These are phyloP conservation scores for Cettia cetti DNA, from an alignment of 2,113 vertebrate species.

Conservation along the genomic window DNA sequence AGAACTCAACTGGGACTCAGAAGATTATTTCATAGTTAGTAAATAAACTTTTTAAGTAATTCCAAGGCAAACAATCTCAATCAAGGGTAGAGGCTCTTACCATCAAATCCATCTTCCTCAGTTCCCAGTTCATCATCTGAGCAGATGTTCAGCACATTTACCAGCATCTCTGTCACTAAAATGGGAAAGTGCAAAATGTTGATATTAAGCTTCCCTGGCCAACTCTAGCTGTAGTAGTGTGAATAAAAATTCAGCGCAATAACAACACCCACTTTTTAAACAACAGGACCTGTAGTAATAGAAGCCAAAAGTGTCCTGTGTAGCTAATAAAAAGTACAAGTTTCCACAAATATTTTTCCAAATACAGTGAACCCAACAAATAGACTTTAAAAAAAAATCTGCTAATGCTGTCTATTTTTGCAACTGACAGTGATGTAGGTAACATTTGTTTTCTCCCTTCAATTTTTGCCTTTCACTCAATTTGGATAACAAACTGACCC, in stretches of 20 bases:
- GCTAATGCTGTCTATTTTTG: background rate
- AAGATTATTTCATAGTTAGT: background rate
- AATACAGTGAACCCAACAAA: background rate
- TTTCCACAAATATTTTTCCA: background rate
- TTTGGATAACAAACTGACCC: background rate
- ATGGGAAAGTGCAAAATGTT: background rate
- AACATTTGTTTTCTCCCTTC: background rate
- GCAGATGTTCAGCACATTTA: conserved; percentile 97
- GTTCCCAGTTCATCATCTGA: conserved; percentile 95
- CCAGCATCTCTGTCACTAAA: conserved; percentile 97
- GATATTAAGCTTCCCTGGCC: background rate
- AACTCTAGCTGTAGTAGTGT: background rate
- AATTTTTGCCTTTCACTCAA: background rate
- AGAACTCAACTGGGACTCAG: conserved; percentile 5
- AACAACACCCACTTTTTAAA: background rate
- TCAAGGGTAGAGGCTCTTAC: conserved; percentile 74
- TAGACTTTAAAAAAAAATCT: background rate
- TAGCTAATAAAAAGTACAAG: background rate
- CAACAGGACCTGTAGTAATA: background rate
- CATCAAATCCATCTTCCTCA: conserved; percentile 94
- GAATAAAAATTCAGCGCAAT: background rate
- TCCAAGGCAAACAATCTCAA: background rate
- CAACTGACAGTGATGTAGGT: background rate
- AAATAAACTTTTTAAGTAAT: background rate
- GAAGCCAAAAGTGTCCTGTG: background rate